Conservation (phyloP, 2,888 invertebrate genomes). For the Ectemnius continuus region DNA sequence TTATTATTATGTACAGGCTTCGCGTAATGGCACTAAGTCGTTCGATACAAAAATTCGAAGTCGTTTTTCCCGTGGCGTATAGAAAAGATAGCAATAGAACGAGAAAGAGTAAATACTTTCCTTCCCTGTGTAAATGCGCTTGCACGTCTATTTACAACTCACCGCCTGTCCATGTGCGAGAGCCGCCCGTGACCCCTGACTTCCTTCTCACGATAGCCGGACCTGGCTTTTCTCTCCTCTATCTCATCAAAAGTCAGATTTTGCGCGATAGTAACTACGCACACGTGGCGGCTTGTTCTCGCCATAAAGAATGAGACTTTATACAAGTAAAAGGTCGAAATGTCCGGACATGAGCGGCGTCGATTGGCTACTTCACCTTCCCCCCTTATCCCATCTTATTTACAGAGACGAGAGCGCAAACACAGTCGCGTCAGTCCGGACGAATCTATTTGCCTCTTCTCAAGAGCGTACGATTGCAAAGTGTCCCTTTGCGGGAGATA, state of each 20-base stretch:
- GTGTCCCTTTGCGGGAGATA: no score
- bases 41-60: conserved; percentile 57
- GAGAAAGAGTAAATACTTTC: background rate
- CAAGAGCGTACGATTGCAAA: background rate
- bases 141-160: conserved; percentile 8
- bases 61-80: conserved; percentile 27
- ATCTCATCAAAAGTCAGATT: background rate
- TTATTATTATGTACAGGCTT: conserved; percentile 53
- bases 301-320: conserved; percentile 5
- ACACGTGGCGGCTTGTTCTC: background rate
- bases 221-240: background rate
- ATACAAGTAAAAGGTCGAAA: conserved; percentile 26
- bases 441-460: background rate
- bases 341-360: conserved; percentile 48
- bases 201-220: background rate
- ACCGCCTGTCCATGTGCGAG: background rate
- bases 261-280: background rate
- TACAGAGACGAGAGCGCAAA: conserved; percentile 1
- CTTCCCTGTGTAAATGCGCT: background rate
- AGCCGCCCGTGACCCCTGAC: background rate
- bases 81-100: conserved; percentile 20
- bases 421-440: background rate
- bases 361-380: conserved; percentile 15
- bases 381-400: conserved; percentile 13
- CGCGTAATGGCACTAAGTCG: conserved; percentile 69